Evolutionary conservation across 2,888 invertebrate species (phyloP).

Genomic region (Patella depressa): DNA sequence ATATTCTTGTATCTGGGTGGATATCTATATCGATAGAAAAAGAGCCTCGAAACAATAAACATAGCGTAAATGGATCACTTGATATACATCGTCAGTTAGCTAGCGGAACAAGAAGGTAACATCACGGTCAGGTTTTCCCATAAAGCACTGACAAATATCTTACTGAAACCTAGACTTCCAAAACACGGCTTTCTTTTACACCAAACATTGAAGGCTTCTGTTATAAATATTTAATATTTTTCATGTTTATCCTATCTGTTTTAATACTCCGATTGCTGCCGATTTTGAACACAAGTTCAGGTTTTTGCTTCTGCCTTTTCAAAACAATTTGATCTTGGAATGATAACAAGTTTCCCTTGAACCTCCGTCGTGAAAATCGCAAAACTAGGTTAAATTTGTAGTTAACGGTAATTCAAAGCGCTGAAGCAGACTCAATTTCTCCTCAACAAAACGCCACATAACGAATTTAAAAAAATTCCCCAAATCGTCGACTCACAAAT

Average conservation of each 20-base stretch:
- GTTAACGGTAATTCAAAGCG: too few species aligned
- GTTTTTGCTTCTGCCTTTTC: constrained; percentile 28
- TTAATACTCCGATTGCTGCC: constrained; percentile 1
- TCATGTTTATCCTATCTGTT: background rate
- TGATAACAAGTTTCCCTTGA: constrained; percentile 36
- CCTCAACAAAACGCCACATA: too few species aligned
- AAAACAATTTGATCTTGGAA: constrained; percentile 34
- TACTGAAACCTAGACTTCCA: constrained; percentile 17
- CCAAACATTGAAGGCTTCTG: too few species aligned
- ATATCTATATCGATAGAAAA: constrained; percentile 2
- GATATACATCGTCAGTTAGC: background rate
- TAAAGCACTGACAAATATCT: constrained; percentile 38
- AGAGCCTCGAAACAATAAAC: constrained; percentile 4
- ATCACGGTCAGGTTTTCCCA: constrained; percentile 29
- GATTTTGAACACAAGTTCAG: background rate
- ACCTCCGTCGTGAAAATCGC: too few species aligned
- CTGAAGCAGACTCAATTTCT: too few species aligned
- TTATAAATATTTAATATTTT: too few species aligned
- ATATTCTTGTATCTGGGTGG: background rate
- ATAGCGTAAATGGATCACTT: background rate
- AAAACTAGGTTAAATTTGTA: too few species aligned
- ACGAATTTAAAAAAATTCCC: too few species aligned
- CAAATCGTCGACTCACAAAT: too few species aligned
- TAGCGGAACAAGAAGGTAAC: background rate
- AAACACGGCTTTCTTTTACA: too few species aligned